These are phyloP conservation scores for Pristionchus mayeri DNA, from an alignment of 2,888 invertebrate genomes.

Conservation along the genomic window DNA sequence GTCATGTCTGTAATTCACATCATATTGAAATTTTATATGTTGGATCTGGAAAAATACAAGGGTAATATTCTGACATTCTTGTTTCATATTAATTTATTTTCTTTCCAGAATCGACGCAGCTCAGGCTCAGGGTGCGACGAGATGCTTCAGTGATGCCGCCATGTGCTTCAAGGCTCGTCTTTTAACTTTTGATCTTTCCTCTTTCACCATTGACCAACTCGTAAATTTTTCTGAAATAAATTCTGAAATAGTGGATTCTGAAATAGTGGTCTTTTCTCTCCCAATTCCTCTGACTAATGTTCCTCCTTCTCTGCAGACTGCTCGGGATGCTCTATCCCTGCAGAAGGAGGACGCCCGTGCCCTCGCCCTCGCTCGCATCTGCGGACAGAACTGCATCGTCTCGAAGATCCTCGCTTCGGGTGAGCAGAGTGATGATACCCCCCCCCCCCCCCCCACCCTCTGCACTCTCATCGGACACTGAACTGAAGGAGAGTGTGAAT, in stretches of 20 bases:
- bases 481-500: no score
- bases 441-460: no score
- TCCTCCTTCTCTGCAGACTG: neutral
- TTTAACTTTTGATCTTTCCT: neutral
- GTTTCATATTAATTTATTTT: no score
- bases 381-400: slow-evolving; percentile 42
- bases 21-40: no score
- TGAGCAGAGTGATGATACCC: no score
- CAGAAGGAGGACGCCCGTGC: neutral
- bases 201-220: neutral
- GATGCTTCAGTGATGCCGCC: slow-evolving; percentile 47
- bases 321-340: neutral
- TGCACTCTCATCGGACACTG: no score
- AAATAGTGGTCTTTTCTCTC: neutral
- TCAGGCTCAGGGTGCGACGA: neutral
- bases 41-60: no score
- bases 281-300: neutral
- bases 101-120: slow-evolving; percentile 14
- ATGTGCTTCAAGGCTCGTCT: slow-evolving; percentile 11
- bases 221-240: neutral
- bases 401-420: slow-evolving; percentile 45
- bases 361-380: slow-evolving; percentile 16
- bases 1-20: no score
- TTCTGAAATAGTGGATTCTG: no score
- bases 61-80: no score